A percentile compares a stretch with the other conserved stretches of the same genome.
Evolutionary conservation across 2,113 vertebrate genomes (phyloP).

Genomic region (Oryzias javanicus): DNA sequence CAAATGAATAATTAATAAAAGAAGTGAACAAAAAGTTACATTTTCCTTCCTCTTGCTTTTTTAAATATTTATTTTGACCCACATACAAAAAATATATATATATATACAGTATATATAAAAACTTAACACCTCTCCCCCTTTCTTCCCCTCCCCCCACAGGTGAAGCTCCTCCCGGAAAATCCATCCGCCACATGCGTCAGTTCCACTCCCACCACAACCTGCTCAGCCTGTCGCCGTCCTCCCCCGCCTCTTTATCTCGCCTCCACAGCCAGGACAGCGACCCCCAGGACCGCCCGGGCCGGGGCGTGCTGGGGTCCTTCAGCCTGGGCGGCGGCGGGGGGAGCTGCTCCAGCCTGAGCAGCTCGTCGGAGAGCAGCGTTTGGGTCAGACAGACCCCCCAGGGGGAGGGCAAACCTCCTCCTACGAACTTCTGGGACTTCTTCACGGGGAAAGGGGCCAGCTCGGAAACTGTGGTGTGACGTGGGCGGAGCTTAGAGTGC

Average conservation of each 20-base stretch:
- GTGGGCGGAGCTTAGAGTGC: neutral
- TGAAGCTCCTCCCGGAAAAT: conserved; percentile 61
- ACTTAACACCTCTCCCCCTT: too few species aligned
- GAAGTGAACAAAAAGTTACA: too few species aligned
- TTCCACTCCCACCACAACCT: conserved; percentile 82
- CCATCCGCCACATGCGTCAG: conserved; percentile 74
- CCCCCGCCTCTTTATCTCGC: conserved; percentile 25
- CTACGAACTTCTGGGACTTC: conserved; percentile 79
- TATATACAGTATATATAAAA: too few species aligned
- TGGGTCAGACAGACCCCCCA: conserved; percentile 62
- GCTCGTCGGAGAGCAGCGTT: conserved; percentile 47
- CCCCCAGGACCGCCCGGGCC: conserved; percentile 29
- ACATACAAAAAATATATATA: too few species aligned
- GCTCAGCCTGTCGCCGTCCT: conserved; percentile 65
- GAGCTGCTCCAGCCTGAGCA: conserved; percentile 58
- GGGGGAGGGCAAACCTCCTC: conserved; percentile 54
- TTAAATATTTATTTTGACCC: too few species aligned
- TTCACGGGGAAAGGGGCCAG: conserved; percentile 77
- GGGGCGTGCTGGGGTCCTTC: conserved; percentile 18
- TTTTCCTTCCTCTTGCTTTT: too few species aligned
- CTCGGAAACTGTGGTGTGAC: conserved; percentile 80
- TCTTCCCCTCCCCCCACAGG: conserved; percentile 47
- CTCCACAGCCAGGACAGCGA: conserved; percentile 25
- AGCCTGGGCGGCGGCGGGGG: conserved; percentile 21
- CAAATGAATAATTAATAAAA: too few species aligned